phyloP scores from a whole-genome alignment of 2,797 vertebrate species.

The Dipus sagitta region DNA sequence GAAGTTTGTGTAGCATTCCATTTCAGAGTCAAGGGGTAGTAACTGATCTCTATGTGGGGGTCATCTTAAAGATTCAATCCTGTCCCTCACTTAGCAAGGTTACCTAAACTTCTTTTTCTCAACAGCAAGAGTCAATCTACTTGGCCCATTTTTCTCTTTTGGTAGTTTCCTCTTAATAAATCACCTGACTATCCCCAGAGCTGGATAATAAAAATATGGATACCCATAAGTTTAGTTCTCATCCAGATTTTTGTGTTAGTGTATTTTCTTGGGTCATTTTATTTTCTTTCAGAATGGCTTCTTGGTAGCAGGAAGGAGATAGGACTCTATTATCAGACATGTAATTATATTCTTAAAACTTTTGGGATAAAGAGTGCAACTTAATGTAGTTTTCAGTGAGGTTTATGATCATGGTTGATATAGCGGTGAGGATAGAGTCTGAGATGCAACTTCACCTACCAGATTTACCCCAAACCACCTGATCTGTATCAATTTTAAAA shows the following conservation, averaged over 20 bases:
- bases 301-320: background rate
- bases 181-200: background rate
- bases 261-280: background rate
- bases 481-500: slow-evolving; percentile 21
- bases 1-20: background rate
- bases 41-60: background rate
- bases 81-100: background rate
- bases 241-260: background rate
- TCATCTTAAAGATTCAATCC: background rate
- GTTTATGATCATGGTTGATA: background rate
- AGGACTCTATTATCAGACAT: background rate
- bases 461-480: background rate
- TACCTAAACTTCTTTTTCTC: background rate
- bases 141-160: background rate
- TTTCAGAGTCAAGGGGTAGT: background rate
- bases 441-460: background rate
- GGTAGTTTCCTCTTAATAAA: background rate
- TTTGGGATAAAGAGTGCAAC: background rate
- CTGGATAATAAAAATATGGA: background rate
- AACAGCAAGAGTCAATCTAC: background rate
- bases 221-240: background rate
- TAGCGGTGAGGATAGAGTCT: background rate
- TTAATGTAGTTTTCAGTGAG: background rate
- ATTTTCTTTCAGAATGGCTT: slow-evolving; percentile 16
- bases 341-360: background rate